A percentile compares a stretch with the other conserved stretches of the same genome.
These are phyloP conservation scores for Cotesia vestalis DNA, from an alignment of 1,140 invertebrate species.

Conservation along the genomic window DNA sequence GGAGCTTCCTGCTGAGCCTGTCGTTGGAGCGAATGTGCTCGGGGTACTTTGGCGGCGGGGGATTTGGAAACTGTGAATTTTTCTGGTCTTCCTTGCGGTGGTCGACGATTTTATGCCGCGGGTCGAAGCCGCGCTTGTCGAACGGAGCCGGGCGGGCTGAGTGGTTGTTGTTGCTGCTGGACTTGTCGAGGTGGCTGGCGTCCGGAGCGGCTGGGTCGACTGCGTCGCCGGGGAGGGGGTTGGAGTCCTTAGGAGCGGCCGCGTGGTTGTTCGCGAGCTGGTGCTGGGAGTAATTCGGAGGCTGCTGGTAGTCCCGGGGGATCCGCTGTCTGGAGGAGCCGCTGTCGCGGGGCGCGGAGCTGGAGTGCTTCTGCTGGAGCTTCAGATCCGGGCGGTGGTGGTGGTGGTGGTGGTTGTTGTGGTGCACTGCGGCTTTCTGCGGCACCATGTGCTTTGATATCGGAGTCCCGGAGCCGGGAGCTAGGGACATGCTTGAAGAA, in stretches of 20 bases:
- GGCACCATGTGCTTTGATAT: slow-evolving; percentile 22
- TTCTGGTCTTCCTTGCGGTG: slow-evolving; percentile 56
- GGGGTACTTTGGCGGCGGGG: slow-evolving; percentile 44
- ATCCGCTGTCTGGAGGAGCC: slow-evolving; percentile 47
- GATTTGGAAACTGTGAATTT: slow-evolving; percentile 26
- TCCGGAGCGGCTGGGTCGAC: neutral
- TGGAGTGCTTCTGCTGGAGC: slow-evolving; percentile 53
- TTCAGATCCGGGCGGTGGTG: slow-evolving; percentile 59
- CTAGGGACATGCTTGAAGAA: neutral
- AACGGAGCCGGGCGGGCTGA: slow-evolving; percentile 45
- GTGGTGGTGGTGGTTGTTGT: slow-evolving; percentile 60
- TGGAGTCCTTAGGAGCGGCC: too few relatives aligned
- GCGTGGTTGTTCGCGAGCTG: too few relatives aligned
- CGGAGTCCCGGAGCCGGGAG: neutral
- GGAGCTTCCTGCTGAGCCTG: slow-evolving; percentile 43
- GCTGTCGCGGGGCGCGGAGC: slow-evolving; percentile 41
- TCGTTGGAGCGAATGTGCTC: slow-evolving; percentile 46
- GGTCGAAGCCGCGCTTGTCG: slow-evolving; percentile 48
- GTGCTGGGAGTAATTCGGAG: too few relatives aligned
- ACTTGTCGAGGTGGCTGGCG: slow-evolving; percentile 20
- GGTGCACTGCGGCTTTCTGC: slow-evolving; percentile 49
- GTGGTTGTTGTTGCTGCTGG: slow-evolving; percentile 53
- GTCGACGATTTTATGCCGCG: slow-evolving; percentile 48
- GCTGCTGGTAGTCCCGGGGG: slow-evolving; percentile 46
- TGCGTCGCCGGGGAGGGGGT: too few relatives aligned